These are phyloP conservation scores for Eremobia ochroleuca DNA, from an alignment of 2,888 invertebrate species.

Conservation along the genomic window DNA sequence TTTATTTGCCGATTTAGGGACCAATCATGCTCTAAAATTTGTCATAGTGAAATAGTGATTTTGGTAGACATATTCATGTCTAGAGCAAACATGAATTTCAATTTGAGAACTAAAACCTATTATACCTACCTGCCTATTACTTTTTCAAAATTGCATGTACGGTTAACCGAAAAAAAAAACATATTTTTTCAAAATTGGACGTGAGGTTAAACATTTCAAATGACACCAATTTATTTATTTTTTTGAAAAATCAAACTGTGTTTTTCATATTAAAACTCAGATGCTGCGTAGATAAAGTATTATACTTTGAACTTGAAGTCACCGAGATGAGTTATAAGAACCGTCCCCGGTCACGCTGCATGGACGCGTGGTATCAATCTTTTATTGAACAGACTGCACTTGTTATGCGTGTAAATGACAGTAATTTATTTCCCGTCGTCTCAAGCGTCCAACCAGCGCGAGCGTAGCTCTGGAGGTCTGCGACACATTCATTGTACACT, in stretches of 20 bases:
- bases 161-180: too few species aligned
- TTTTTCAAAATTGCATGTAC: too few species aligned
- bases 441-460: slow-evolving; percentile 59
- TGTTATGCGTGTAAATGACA: slow-evolving; percentile 76
- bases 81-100: background rate
- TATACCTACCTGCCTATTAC: too few species aligned
- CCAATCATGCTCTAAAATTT: background rate
- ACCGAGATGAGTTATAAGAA: slow-evolving; percentile 27
- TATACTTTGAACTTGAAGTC: slow-evolving; percentile 18
- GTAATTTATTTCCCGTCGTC: slow-evolving; percentile 81
- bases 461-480: slow-evolving; percentile 69
- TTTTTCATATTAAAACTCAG: background rate
- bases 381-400: slow-evolving; percentile 71
- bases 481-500: slow-evolving; percentile 66
- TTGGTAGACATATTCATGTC: background rate
- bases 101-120: too few species aligned
- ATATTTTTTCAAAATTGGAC: background rate
- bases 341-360: slow-evolving; percentile 51
- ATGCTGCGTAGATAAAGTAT: background rate
- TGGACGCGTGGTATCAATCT: slow-evolving; percentile 61
- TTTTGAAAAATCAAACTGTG: background rate
- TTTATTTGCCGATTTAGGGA: background rate
- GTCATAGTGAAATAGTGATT: background rate
- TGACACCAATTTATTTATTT: background rate
- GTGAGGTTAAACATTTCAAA: background rate